Conservation (phyloP, 2,888 invertebrate species). For the Eumerus sabulonum region DNA sequence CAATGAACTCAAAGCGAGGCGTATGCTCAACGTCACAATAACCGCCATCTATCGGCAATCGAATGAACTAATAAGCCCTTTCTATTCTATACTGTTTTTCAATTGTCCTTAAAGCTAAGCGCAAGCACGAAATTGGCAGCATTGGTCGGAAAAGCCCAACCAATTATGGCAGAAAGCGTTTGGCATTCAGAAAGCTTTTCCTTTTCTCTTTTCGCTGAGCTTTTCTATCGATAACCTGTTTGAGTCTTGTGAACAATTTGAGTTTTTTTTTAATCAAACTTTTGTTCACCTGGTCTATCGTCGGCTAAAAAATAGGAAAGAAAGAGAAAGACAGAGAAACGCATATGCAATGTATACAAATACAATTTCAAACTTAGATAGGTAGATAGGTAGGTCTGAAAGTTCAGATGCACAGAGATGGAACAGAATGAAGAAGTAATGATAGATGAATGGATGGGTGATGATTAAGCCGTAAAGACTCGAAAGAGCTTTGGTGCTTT, state of each 20-base stretch:
- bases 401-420: too few species aligned
- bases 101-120: too few species aligned
- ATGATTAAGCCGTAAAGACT: too few species aligned
- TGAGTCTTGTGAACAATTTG: neutral
- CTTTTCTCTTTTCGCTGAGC: neutral
- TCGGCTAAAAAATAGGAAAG: slow-evolving; percentile 49
- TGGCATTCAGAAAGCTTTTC: slow-evolving; percentile 6
- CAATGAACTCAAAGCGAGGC: neutral
- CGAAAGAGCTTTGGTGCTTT: too few species aligned
- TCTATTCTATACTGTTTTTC: too few species aligned
- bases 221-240: slow-evolving; percentile 42
- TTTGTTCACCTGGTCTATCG: slow-evolving; percentile 58
- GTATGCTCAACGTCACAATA: too few species aligned
- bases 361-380: neutral
- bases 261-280: slow-evolving; percentile 7
- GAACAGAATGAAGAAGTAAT: too few species aligned
- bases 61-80: slow-evolving; percentile 14
- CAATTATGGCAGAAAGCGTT: slow-evolving; percentile 14
- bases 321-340: slow-evolving; percentile 11
- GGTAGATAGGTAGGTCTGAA: too few species aligned
- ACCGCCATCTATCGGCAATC: slow-evolving; percentile 27
- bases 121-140: neutral
- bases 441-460: too few species aligned
- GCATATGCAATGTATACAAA: slow-evolving; percentile 1
- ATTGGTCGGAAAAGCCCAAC: neutral